phyloP scores from a whole-genome alignment of 2,113 vertebrate genomes.

The Regulus satrapa region DNA sequence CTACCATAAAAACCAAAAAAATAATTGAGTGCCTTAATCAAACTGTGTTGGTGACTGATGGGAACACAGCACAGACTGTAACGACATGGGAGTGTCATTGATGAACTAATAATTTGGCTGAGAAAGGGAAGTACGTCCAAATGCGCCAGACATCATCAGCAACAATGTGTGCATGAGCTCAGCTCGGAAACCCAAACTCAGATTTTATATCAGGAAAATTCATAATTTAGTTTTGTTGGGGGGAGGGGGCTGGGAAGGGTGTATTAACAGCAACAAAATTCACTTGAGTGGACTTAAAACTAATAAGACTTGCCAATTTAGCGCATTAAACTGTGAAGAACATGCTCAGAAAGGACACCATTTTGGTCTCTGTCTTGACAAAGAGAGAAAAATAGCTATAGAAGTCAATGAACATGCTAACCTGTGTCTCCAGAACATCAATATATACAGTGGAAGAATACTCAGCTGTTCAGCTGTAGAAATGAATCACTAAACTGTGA shows the following conservation, averaged over 20 bases:
- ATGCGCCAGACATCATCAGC: slow-evolving; percentile 71
- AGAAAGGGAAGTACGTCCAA: slow-evolving; percentile 69
- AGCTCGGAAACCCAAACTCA: slow-evolving; percentile 81
- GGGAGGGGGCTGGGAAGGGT: slow-evolving; percentile 66
- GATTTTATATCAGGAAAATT: slow-evolving; percentile 85
- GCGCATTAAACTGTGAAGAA: slow-evolving; percentile 82
- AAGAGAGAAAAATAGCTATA: slow-evolving; percentile 69
- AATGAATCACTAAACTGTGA: slow-evolving; percentile 85
- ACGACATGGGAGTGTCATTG: slow-evolving; percentile 67
- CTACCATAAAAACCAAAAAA: slow-evolving; percentile 99
- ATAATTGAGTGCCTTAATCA: slow-evolving; percentile 97
- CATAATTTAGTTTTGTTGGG: slow-evolving; percentile 81
- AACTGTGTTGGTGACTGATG: slow-evolving; percentile 81
- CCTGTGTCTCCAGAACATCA: slow-evolving; percentile 79
- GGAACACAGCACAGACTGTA: slow-evolving; percentile 83
- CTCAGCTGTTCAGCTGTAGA: slow-evolving; percentile 78
- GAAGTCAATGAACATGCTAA: slow-evolving; percentile 77
- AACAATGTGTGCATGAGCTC: slow-evolving; percentile 82
- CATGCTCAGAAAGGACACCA: slow-evolving; percentile 76
- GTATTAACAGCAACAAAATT: slow-evolving; percentile 81
- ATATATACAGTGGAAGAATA: slow-evolving; percentile 70
- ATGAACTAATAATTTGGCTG: slow-evolving; percentile 65
- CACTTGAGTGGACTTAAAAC: slow-evolving; percentile 76
- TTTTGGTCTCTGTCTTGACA: slow-evolving; percentile 74
- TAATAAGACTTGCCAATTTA: slow-evolving; percentile 77